Percentiles rank a stretch among this genome's conserved stretches.
These are phyloP conservation scores for Myopa tessellatipennis DNA, from an alignment of 2,888 invertebrate species.

Conservation along the genomic window DNA sequence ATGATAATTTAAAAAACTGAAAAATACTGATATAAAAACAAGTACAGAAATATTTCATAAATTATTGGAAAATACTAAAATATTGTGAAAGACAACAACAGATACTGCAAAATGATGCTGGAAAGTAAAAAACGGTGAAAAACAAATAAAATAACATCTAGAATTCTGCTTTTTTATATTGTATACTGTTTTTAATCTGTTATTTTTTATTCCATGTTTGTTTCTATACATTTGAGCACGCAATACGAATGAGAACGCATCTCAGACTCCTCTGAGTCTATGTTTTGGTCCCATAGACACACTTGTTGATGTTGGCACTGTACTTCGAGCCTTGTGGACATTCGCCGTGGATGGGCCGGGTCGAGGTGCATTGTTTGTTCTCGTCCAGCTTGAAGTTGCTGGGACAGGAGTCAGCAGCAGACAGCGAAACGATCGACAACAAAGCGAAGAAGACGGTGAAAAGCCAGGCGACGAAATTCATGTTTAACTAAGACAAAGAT, in stretches of 20 bases:
- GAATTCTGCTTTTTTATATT: constrained; percentile 11
- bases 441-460: constrained; percentile 58
- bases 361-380: constrained; percentile 50
- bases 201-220: too few species aligned
- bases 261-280: neutral
- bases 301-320: constrained; percentile 57
- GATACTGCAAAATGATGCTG: too few species aligned
- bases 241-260: constrained; percentile 2
- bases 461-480: constrained; percentile 59
- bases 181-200: too few species aligned
- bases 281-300: constrained; percentile 50
- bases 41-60: too few species aligned
- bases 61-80: too few species aligned
- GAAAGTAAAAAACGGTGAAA: too few species aligned
- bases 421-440: constrained; percentile 53
- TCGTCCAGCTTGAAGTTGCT: constrained; percentile 49
- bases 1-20: too few species aligned
- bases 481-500: constrained; percentile 43
- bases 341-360: constrained; percentile 60
- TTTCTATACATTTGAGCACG: neutral
- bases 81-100: too few species aligned
- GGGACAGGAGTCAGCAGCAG: constrained; percentile 55
- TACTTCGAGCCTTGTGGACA: constrained; percentile 60
- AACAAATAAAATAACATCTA: neutral
- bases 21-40: too few species aligned